Conservation (phyloP, 1,140 invertebrate species). For the Drosophila parabipectinata region DNA sequence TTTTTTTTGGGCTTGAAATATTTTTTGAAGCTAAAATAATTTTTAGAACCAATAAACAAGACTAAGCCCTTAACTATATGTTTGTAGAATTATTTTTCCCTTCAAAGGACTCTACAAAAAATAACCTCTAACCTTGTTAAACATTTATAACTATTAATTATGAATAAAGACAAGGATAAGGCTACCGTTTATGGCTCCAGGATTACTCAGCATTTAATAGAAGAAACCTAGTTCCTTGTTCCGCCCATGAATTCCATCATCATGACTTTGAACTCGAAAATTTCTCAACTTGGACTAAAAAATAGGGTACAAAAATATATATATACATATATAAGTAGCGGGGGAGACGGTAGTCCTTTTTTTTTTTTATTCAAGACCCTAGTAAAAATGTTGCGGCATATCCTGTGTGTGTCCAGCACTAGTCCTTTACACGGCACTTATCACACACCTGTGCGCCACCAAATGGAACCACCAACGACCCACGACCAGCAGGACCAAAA, state of each 20-base stretch:
- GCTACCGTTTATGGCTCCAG: not conserved
- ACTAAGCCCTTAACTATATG: too few relatives aligned
- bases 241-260: conserved; percentile 23
- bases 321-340: not conserved
- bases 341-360: not conserved
- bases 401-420: conserved; percentile 18
- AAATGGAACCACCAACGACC: conserved; percentile 20
- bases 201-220: conserved; percentile 28
- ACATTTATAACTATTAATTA: conserved; percentile 32
- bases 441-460: conserved; percentile 67
- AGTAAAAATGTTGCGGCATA: conserved; percentile 48
- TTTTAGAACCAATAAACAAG: too few relatives aligned
- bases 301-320: not conserved
- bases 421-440: conserved; percentile 68
- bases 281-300: not conserved
- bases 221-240: conserved; percentile 11
- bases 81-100: too few relatives aligned
- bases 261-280: conserved; percentile 5
- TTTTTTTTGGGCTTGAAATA: too few relatives aligned
- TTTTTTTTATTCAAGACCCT: not conserved
- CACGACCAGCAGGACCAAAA: not conserved
- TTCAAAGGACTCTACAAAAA: not conserved
- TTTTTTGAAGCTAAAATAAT: too few relatives aligned
- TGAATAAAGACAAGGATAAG: conserved; percentile 24
- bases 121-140: conserved; percentile 10